A percentile compares a stretch with the other conserved stretches of the same genome.
phyloP scores from a whole-genome alignment of 2,797 vertebrate genomes.

The Sebastes paucispinis region DNA sequence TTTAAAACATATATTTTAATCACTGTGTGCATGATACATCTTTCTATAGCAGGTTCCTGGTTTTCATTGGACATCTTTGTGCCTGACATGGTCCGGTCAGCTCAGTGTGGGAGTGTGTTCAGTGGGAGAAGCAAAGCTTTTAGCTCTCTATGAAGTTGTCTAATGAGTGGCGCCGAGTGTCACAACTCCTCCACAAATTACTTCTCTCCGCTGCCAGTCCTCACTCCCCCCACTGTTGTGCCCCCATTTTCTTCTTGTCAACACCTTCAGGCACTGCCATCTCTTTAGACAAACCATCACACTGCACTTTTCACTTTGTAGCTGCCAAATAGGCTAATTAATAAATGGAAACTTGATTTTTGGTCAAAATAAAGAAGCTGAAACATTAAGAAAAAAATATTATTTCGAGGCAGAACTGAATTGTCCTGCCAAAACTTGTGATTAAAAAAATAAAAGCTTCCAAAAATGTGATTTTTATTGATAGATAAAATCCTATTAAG shows the following conservation, averaged over 20 bases:
- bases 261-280: constrained; percentile 8
- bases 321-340: not conserved
- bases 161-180: constrained; percentile 72
- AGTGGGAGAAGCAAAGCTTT: constrained; percentile 62
- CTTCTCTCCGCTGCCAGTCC: constrained; percentile 41
- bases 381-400: not conserved
- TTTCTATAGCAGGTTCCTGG: not conserved
- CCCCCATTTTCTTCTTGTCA: constrained; percentile 26
- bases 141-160: constrained; percentile 71
- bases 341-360: not conserved
- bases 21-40: not conserved
- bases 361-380: not conserved
- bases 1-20: not conserved
- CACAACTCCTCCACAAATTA: constrained; percentile 73
- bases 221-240: not conserved
- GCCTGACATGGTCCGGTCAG: constrained; percentile 47
- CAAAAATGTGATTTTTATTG: no score
- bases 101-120: constrained; percentile 58
- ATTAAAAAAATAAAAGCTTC: not conserved
- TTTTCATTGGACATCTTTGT: not conserved
- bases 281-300: not conserved
- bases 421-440: not conserved
- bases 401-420: not conserved
- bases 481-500: not conserved
- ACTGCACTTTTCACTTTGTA: not conserved